Evolutionary conservation across 2,113 vertebrate species (phyloP), one percentile per base, ranked within the genome.

Genomic region (Oncorhynchus mykiss): DNA sequence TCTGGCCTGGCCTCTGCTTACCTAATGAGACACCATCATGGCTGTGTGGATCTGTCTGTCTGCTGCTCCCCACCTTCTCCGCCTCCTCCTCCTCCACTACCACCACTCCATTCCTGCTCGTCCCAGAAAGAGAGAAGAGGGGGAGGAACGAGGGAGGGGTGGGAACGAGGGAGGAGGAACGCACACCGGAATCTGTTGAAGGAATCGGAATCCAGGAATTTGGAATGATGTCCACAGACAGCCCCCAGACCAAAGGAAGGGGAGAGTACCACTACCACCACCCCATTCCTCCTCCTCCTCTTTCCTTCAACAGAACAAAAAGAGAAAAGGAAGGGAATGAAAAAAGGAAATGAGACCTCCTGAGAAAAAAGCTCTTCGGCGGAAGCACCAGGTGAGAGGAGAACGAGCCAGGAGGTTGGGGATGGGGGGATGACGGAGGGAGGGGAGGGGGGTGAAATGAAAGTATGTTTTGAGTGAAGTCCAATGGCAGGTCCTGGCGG

Each of bases 401-500:
- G 16, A 18, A 25, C 9, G 29, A 69, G 29, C 5, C 29, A 39
- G 5, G 31, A 16, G n/a, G 29, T 1, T 14, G 24, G 16, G 16
- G 24, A 39, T n/a, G 66, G 14, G 7, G 31, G 34, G 29, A 31
- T 27, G 64, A 68, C 16, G 1, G 51, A 22, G 39, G 68, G 60
- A 16, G 65, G 59, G 1, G 51, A 18, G 65, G 71, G 74, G 78
- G 71, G 78, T 75, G 22, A 48, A 67, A 20, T 39, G 1, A 34
- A 48, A 45, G 39, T 83, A 51, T 14, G 14, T 88, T 84, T 94
- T 95, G 92, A 96, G 95, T 94, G 76, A 92, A 93, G 94, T 97
- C 95, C 95, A 96, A 93, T 91, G 92, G 90, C 86, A 91, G 86
- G 86, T 91, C 92, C 90, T 93, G 91, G 89, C 81, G 88, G 90